Base-by-base conservation (phyloP, 2,888 invertebrate species). In the Tillus elongatus region DNA sequence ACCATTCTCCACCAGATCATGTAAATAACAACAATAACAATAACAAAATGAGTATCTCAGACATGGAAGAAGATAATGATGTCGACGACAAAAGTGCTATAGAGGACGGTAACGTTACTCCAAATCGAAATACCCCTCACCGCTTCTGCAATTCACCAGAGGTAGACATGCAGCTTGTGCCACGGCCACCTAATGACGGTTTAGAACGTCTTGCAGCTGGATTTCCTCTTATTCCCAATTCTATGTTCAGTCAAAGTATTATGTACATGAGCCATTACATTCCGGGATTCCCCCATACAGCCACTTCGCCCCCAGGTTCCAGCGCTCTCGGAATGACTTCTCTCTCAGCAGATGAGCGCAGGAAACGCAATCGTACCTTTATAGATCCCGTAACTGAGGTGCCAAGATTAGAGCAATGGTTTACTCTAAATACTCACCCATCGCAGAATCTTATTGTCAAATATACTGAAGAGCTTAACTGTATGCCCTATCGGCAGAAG, bases 371-470 rank as follows among this genome's bases (percentile, higher is more conserved):
- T 65, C 79, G 98, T 49, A 96, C 98, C 28, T 98, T 98, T 69
- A 98, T 98, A 57, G 98, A 98, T 69, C 98, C 98, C 0, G 90
- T 97, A 13, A 92, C 95, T 10, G 98, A 98, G 70, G 93, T 98
- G 38, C 91, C 91, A 12, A 79, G 89, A 44, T 70, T 91, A 45
- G 91, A 91, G 61, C 87, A 90, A 60, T 96, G 96, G 95, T 97
- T 96, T 67, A 82, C 86, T 15, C 82, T 92, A 68, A 97, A 97
- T 67, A 97, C 97, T 19, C 97, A 98, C 69, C 98, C 98, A 26
- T 92, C 95, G 52, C 96, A 97, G 68, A 90, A 92, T 70, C 74
- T 96, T 60, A 97, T 98, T 57, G 77, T 97, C 50, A 93, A 96
- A 65, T 98, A 95, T 65, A 97, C 97, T 2, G 93, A 96, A 57